Base-by-base conservation (phyloP, 1,140 invertebrate genomes). In the Drosophila tropicalis region DNA sequence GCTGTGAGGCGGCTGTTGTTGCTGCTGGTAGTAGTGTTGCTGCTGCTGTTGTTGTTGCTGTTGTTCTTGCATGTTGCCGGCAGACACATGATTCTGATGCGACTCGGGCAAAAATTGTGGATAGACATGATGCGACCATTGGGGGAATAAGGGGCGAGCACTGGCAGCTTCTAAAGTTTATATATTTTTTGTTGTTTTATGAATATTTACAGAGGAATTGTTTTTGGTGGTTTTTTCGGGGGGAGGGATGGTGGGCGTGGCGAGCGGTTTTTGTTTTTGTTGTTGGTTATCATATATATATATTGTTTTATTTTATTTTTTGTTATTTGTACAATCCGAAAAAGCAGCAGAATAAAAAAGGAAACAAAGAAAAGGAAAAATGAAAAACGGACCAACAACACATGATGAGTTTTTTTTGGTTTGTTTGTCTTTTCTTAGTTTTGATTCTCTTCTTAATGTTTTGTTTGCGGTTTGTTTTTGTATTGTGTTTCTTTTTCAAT, bases 51-150 rank as follows among this genome's bases (percentile, higher is more conserved):
- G 70, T 1, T 90, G 75, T 1, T 81, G 80, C 7, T 91, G 87
- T 3, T 90, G 87, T 15, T 83, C 80, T 4, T 90, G 87, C 22
- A 68, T 94, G 94, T 94, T 92, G 93, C 94, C 92, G 93, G 93
- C 91, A 94, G 94, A 93, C 90, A 91, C 70, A 92, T 93, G 93
- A 92, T 95, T 95, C 76, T 96, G 96, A 93, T 97, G 96, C 92
- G 95, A 95, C 92, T 96, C 96, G 79, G 96, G 96, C 92, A 97
- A 94, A 94, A 97, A 97, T 95, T 97, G 96, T 78, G 96, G 96
- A 93, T 97, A 97, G 87, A 97, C 96, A 93, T 97, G 96, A 93
- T 97, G 96, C 82, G 96, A 97, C 96, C 97, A 97, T 93, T 97
- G 96, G 81, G 96, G 96, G 92, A 97, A 97, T 91, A 97, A 94